Conservation (phyloP, 2,113 vertebrate genomes). For the Paedocypris sp. region DNA sequence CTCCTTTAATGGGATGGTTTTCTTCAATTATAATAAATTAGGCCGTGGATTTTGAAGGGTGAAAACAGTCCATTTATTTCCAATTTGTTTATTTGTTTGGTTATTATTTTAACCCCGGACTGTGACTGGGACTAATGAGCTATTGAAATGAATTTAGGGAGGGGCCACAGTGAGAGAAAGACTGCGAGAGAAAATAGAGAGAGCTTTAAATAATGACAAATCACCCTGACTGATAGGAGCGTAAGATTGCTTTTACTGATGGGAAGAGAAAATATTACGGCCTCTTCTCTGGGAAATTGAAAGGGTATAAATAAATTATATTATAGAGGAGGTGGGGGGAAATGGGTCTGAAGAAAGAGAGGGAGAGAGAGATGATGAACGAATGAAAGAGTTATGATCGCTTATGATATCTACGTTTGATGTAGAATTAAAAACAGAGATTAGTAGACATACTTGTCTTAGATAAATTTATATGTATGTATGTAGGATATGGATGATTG, state of each 20-base stretch:
- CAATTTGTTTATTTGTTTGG: conserved; percentile 36
- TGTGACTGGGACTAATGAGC: conserved; percentile 38
- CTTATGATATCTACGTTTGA: too few species aligned
- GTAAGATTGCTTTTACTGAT: conserved; percentile 38
- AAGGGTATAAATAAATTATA: conserved; percentile 39
- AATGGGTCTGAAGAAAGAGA: conserved; percentile 21
- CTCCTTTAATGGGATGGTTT: conserved; percentile 24
- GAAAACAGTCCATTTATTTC: conserved; percentile 24
- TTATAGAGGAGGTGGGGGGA: conserved; percentile 19
- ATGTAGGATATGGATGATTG: too few species aligned
- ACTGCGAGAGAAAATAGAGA: conserved; percentile 13
- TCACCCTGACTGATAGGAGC: conserved; percentile 31
- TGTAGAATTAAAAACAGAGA: too few species aligned
- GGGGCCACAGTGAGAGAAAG: conserved; percentile 16
- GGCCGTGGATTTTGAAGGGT: conserved; percentile 15
- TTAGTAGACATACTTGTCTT: too few species aligned
- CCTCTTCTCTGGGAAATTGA: conserved; percentile 32
- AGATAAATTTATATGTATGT: too few species aligned
- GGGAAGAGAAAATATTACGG: conserved; percentile 34
- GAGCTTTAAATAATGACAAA: conserved; percentile 39
- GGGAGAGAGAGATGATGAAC: conserved; percentile 9
- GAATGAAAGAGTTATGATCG: conserved; percentile 1
- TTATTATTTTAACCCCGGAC: conserved; percentile 33
- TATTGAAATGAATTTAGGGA: conserved; percentile 31
- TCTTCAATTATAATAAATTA: conserved; percentile 42